These are phyloP conservation scores for Poeciliopsis infans DNA, from an alignment of 2,797 vertebrate species.

Conservation along the genomic window DNA sequence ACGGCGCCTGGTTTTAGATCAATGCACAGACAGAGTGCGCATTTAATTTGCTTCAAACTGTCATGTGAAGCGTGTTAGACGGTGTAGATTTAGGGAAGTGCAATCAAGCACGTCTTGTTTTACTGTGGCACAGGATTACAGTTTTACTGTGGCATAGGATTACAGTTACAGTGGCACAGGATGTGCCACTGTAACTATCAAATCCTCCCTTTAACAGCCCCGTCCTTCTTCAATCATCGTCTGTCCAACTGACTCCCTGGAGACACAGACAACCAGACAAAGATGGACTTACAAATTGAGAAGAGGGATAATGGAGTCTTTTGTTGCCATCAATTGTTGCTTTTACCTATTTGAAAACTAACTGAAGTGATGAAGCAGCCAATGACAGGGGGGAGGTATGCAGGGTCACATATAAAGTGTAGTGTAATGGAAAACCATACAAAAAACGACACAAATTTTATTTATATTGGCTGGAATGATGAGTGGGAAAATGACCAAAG, in stretches of 20 bases:
- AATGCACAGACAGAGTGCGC: constrained; percentile 77
- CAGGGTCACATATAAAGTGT: background rate
- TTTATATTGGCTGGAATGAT: background rate
- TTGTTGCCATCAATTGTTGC: constrained; percentile 31
- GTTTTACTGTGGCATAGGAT: too few species aligned
- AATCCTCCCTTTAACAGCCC: constrained; percentile 79
- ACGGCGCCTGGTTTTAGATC: constrained; percentile 79
- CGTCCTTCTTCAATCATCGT: constrained; percentile 80
- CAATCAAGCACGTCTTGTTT: constrained; percentile 74
- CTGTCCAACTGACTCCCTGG: constrained; percentile 47
- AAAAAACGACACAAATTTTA: background rate
- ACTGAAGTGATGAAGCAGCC: background rate
- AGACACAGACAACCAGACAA: constrained; percentile 29
- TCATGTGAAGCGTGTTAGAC: constrained; percentile 57
- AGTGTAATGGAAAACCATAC: background rate
- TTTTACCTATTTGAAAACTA: constrained; percentile 7
- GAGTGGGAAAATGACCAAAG: background rate
- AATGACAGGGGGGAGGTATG: background rate
- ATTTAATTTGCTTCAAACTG: constrained; percentile 81
- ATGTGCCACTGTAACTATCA: constrained; percentile 70
- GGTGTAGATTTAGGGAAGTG: constrained; percentile 17
- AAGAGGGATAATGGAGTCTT: background rate
- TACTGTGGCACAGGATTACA: too few species aligned
- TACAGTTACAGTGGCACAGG: too few species aligned
- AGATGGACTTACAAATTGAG: constrained; percentile 28